Evolutionary conservation across 2,113 vertebrate genomes (phyloP).

Genomic region (Nothobranchius kuhntae): DNA sequence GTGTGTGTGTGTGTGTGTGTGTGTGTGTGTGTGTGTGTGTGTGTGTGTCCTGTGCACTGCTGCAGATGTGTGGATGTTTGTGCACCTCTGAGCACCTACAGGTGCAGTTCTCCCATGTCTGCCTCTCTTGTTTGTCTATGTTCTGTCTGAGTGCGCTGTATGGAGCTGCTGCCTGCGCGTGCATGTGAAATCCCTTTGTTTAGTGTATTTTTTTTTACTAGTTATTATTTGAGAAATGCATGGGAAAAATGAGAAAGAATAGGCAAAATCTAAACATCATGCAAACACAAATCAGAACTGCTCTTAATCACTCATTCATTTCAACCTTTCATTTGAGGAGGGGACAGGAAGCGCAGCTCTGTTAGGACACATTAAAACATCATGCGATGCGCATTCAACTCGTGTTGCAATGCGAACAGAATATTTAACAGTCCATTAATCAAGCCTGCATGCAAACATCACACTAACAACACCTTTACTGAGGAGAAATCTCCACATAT

Average conservation of each 20-base stretch:
- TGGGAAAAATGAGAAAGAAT: conserved; percentile 4
- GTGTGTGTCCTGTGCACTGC: conserved; percentile 15
- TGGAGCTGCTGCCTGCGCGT: conserved; percentile 27
- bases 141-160: conserved; percentile 9
- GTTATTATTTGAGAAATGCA: conserved; percentile 9
- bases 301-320: conserved; percentile 24
- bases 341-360: conserved; percentile 28
- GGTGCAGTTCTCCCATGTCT: conserved; percentile 17
- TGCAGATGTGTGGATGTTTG: conserved; percentile 23
- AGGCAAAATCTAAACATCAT: conserved; percentile 1
- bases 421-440: conserved; percentile 28
- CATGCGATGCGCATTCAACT: conserved; percentile 72
- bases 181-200: neutral
- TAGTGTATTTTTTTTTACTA: neutral
- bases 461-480: neutral
- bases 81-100: conserved; percentile 14
- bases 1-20: conserved; percentile 9
- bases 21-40: neutral
- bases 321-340: conserved; percentile 23
- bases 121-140: conserved; percentile 13
- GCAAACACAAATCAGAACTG: conserved; percentile 22
- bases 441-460: conserved; percentile 39
- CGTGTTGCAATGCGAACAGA: conserved; percentile 68
- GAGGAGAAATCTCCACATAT: conserved; percentile 18
- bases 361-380: conserved; percentile 35